Evolutionary conservation across 2,888 invertebrate species (phyloP).

Genomic region (Polyommatus icarus): DNA sequence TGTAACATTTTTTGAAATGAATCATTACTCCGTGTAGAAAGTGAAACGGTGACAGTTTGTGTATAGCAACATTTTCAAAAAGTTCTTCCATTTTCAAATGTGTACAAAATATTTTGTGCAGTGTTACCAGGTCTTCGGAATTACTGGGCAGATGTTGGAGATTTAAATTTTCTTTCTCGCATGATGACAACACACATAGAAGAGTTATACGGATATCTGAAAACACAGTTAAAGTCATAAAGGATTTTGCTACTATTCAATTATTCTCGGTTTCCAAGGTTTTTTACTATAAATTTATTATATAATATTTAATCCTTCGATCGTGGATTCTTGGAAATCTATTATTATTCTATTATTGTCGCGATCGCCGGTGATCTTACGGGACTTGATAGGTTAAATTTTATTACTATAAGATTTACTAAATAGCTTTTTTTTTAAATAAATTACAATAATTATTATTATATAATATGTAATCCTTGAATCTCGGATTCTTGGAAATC

Average conservation of each 20-base stretch:
- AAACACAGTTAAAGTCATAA: constrained; percentile 17
- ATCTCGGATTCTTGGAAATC: too few species aligned
- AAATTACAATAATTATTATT: too few species aligned
- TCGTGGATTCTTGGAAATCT: too few species aligned
- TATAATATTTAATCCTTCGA: too few species aligned
- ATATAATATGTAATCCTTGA: too few species aligned
- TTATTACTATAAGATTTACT: too few species aligned
- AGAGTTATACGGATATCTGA: constrained; percentile 35
- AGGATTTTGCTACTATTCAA: neutral
- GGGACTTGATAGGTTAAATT: too few species aligned
- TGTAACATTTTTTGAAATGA: constrained; percentile 43
- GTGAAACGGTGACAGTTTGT: constrained; percentile 59
- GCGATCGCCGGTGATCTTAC: too few species aligned
- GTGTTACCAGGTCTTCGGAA: constrained; percentile 35
- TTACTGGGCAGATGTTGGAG: constrained; percentile 50
- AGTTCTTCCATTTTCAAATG: constrained; percentile 58
- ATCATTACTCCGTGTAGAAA: constrained; percentile 60
- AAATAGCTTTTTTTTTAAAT: too few species aligned
- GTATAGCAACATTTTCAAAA: constrained; percentile 50
- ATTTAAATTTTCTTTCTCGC: constrained; percentile 52
- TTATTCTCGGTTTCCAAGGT: too few species aligned
- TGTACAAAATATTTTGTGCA: constrained; percentile 50
- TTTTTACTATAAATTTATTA: too few species aligned
- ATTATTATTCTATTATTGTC: too few species aligned
- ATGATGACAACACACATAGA: constrained; percentile 52